Evolutionary conservation across 2,888 invertebrate genomes (phyloP).

Genomic region (Salticus scenicus): DNA sequence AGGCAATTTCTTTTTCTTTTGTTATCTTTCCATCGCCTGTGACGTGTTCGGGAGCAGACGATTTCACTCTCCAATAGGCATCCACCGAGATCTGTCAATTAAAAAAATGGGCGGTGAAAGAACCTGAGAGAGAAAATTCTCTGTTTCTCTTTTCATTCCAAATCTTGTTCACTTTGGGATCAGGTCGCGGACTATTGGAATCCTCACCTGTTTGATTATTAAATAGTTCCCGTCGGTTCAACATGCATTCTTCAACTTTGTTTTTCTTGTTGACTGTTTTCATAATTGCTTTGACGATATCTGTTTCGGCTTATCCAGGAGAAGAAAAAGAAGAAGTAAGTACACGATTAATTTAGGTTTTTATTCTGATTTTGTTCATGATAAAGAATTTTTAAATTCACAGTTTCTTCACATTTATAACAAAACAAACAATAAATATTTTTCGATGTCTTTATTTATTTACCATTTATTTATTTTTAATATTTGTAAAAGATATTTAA

Average conservation of each 20-base stretch:
- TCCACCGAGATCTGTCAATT: constrained; percentile 15
- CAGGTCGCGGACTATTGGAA: not conserved
- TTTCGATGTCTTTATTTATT: too few relatives aligned
- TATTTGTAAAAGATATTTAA: too few relatives aligned
- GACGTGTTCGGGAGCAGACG: constrained; percentile 33
- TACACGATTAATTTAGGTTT: not conserved
- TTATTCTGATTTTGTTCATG: too few relatives aligned
- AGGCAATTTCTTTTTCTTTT: constrained; percentile 40
- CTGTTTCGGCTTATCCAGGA: not conserved
- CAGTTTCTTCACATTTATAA: too few relatives aligned
- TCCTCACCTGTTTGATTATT: not conserved
- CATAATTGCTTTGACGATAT: not conserved
- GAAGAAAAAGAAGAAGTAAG: not conserved
- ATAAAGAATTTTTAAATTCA: too few relatives aligned
- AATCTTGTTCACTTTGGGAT: not conserved
- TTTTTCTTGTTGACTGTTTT: constrained; percentile 3
- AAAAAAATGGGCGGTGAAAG: not conserved
- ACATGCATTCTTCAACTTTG: not conserved
- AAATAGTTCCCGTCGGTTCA: not conserved
- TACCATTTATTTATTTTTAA: too few relatives aligned
- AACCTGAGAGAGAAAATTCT: not conserved
- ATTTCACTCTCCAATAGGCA: constrained; percentile 33
- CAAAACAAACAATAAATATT: too few relatives aligned
- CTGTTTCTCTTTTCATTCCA: not conserved
- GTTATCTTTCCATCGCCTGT: constrained; percentile 32